Evolutionary conservation across 1,140 invertebrate species (phyloP).

Genomic region (Bombyx mori): ASM3026992v2 NC_085126.1:8396001-8396500

Average conservation of each 20-base stretch:
- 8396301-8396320: too few relatives aligned
- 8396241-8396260: slow-evolving; percentile 5
- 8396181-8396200: slow-evolving; percentile 7
- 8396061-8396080: slow-evolving; percentile 60
- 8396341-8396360: slow-evolving; percentile 3
- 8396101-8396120: slow-evolving; percentile 9
- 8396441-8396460: too few relatives aligned
- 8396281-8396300: too few relatives aligned
- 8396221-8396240: slow-evolving; percentile 6
- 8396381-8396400: too few relatives aligned
- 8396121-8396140: not conserved
- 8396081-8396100: slow-evolving; percentile 48
- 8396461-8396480: too few relatives aligned
- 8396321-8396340: slow-evolving; percentile 5
- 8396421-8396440: too few relatives aligned
- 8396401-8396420: too few relatives aligned
- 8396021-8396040: slow-evolving; percentile 11
- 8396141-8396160: not conserved
- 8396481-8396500: too few relatives aligned
- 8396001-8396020: slow-evolving; percentile 12
- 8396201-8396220: slow-evolving; percentile 6
- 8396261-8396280: slow-evolving; percentile 5
- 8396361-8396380: too few relatives aligned
- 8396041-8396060: slow-evolving; percentile 9
- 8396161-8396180: too few relatives aligned